Evolutionary conservation across 2,797 vertebrate species (phyloP).

Genomic region (Acridotheres tristis): DNA sequence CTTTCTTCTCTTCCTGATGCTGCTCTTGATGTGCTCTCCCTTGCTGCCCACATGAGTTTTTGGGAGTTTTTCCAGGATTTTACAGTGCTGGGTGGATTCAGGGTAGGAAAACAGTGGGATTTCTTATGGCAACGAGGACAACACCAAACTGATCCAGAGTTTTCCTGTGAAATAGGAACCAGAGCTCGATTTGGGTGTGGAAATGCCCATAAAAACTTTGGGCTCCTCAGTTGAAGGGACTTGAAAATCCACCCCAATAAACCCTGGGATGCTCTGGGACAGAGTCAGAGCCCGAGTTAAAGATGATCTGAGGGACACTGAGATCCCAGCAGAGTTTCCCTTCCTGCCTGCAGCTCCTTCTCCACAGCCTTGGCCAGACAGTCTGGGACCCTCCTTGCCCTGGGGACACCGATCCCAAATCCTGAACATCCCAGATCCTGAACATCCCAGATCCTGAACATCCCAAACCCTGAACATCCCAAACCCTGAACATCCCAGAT

Average conservation of each 20-base stretch:
- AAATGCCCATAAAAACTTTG: neutral
- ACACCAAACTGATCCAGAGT: neutral
- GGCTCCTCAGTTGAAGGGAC: neutral
- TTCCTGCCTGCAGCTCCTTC: neutral
- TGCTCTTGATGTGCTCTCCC: neutral
- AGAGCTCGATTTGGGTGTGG: neutral
- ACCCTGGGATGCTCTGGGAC: neutral
- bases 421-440: too few species aligned
- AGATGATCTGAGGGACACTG: neutral
- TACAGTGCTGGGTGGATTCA: neutral
- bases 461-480: too few species aligned
- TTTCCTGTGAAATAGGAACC: neutral
- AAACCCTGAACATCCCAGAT: too few species aligned
- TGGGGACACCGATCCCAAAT: slow-evolving; percentile 3
- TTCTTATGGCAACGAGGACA: neutral
- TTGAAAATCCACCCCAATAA: neutral
- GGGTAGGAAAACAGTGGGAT: neutral
- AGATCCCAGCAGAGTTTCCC: neutral
- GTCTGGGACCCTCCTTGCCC: slow-evolving; percentile 12
- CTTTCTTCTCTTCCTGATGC: neutral
- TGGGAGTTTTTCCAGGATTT: neutral
- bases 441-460: too few species aligned
- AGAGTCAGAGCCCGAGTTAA: neutral
- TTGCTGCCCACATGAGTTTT: neutral
- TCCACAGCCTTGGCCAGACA: slow-evolving; percentile 19